Conservation (phyloP, 2,888 invertebrate species). For the Silvanus unidentatus region DNA sequence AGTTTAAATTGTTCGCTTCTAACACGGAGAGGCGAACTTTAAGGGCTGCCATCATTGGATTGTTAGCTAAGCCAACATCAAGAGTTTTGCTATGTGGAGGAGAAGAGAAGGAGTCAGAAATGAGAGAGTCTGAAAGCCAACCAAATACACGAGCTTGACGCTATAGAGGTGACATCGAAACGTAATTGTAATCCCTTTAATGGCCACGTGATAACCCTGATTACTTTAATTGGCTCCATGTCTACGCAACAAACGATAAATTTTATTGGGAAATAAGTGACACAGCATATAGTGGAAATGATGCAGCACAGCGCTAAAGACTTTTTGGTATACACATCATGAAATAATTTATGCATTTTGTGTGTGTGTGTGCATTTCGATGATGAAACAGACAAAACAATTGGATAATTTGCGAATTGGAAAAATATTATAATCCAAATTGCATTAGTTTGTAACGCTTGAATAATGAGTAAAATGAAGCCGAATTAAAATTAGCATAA, state of each 20-base stretch:
- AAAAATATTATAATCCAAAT: no score
- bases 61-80: constrained; percentile 37
- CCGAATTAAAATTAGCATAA: no score
- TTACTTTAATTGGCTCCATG: constrained; percentile 65
- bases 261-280: constrained; percentile 13
- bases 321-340: no score
- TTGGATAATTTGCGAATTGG: no score
- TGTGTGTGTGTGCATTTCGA: no score
- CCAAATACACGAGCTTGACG: constrained; percentile 40
- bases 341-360: no score
- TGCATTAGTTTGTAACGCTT: no score
- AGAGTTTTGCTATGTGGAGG: constrained; percentile 23
- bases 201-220: constrained; percentile 63
- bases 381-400: no score
- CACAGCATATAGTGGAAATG: constrained; percentile 15
- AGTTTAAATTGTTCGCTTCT: constrained; percentile 34
- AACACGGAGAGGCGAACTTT: constrained; percentile 42
- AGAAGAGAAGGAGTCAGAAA: constrained; percentile 17
- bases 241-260: constrained; percentile 50
- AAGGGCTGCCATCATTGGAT: constrained; percentile 32
- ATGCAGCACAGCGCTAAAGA: no score
- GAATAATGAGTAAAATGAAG: no score
- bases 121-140: constrained; percentile 36
- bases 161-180: constrained; percentile 42
- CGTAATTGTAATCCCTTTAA: constrained; percentile 58